A percentile compares a stretch with the other conserved stretches of the same genome.
These are phyloP conservation scores for Lepidothrix coronata DNA, from an alignment of 2,113 vertebrate species.

Conservation along the genomic window DNA sequence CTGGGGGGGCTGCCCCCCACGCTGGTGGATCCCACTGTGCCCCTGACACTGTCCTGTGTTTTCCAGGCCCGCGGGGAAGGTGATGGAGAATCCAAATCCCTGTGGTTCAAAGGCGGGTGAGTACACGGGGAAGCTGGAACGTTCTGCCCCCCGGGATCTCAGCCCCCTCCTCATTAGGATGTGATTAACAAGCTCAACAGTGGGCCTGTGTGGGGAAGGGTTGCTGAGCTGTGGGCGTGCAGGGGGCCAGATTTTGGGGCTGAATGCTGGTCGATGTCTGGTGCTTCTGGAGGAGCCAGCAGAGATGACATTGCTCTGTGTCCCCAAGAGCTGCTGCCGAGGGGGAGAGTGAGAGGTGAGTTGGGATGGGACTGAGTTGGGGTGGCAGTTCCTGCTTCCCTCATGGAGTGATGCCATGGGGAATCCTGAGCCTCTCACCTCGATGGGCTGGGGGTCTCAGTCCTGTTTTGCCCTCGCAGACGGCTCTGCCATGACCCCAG, in stretches of 20 bases:
- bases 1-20: neutral
- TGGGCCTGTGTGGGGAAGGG: neutral
- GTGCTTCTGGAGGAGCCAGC: neutral
- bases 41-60: neutral
- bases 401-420: neutral
- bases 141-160: neutral
- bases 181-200: neutral
- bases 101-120: constrained; percentile 98
- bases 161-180: neutral
- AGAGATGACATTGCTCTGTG: neutral
- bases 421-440: neutral
- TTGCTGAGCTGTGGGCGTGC: neutral
- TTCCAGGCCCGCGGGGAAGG: constrained; percentile 90
- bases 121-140: constrained; percentile 29
- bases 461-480: rapidly evolving
- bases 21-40: neutral
- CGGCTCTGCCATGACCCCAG: neutral
- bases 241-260: neutral
- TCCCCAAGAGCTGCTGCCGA: neutral
- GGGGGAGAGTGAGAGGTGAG: neutral
- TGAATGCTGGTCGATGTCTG: neutral
- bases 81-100: constrained; percentile 82
- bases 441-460: rapidly evolving
- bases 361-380: neutral
- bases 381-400: neutral